phyloP scores from a whole-genome alignment of 2,797 vertebrate species.

The Diplodus puntazzo region DNA sequence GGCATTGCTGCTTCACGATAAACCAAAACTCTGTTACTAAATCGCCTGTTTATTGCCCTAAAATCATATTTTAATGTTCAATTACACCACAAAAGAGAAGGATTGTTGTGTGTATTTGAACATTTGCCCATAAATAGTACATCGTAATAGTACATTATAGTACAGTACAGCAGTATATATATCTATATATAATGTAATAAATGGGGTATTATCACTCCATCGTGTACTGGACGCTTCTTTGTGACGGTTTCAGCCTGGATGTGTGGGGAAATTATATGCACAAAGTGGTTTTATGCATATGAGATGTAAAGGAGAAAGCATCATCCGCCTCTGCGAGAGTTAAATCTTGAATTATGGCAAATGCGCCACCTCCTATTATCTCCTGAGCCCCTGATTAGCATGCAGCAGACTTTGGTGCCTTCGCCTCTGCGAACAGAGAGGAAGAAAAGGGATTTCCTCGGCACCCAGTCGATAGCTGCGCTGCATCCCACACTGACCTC shows the following conservation, averaged over 20 bases:
- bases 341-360: constrained; percentile 56
- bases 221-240: background rate
- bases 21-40: too few species aligned
- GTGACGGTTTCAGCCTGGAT: constrained; percentile 17
- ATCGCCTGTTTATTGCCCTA: too few species aligned
- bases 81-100: too few species aligned
- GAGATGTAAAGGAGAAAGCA: constrained; percentile 33
- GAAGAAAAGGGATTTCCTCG: constrained; percentile 81
- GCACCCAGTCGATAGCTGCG: constrained; percentile 72
- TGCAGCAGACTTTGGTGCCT: constrained; percentile 66
- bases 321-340: constrained; percentile 34
- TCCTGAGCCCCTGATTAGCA: constrained; percentile 76
- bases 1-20: too few species aligned
- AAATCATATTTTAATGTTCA: too few species aligned
- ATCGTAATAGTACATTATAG: background rate
- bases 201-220: too few species aligned
- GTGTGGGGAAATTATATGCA: constrained; percentile 9
- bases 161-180: too few species aligned
- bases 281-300: constrained; percentile 29
- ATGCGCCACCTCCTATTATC: constrained; percentile 53
- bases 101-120: too few species aligned
- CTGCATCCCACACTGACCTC: constrained; percentile 64
- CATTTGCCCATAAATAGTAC: background rate
- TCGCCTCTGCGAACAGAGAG: constrained; percentile 65
- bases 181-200: too few species aligned